These are phyloP conservation scores for Ips nitidus DNA, from an alignment of 1,140 invertebrate genomes.

Conservation along the genomic window DNA sequence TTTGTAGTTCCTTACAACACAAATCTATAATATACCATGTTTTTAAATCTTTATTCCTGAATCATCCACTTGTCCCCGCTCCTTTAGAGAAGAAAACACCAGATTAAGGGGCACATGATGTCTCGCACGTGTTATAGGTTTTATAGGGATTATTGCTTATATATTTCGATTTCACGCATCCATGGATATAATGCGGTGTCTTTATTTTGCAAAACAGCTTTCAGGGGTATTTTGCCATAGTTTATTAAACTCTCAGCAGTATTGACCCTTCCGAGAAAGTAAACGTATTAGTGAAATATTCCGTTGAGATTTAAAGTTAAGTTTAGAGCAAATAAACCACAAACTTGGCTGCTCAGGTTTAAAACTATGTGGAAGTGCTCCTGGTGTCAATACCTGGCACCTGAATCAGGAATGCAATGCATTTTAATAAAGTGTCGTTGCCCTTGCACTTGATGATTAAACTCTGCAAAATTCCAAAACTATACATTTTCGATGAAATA, in stretches of 20 bases:
- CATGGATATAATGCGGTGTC: conserved; percentile 17
- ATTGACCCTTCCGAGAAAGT: neutral
- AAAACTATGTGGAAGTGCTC: conserved; percentile 7
- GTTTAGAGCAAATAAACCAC: neutral
- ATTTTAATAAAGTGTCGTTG: conserved; percentile 6
- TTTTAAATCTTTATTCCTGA: too few relatives aligned
- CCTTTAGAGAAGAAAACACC: conserved; percentile 24
- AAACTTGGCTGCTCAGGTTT: neutral
- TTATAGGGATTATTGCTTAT: conserved; percentile 35
- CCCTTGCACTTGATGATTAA: neutral
- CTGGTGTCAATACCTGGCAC: neutral
- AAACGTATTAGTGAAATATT: neutral
- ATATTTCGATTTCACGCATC: conserved; percentile 35
- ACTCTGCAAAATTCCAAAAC: too few relatives aligned
- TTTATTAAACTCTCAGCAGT: conserved; percentile 9
- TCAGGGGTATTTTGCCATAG: neutral
- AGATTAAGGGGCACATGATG: conserved; percentile 30
- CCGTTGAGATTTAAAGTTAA: neutral
- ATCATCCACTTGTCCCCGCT: neutral
- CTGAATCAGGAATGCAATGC: conserved; percentile 12
- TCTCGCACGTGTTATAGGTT: conserved; percentile 34
- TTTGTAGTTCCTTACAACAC: too few relatives aligned
- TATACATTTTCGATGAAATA: neutral
- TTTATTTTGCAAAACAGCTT: conserved; percentile 28
- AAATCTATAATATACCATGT: too few relatives aligned